Conservation (phyloP, 2,113 vertebrate species). For the Apodemus speciosus region DNA sequence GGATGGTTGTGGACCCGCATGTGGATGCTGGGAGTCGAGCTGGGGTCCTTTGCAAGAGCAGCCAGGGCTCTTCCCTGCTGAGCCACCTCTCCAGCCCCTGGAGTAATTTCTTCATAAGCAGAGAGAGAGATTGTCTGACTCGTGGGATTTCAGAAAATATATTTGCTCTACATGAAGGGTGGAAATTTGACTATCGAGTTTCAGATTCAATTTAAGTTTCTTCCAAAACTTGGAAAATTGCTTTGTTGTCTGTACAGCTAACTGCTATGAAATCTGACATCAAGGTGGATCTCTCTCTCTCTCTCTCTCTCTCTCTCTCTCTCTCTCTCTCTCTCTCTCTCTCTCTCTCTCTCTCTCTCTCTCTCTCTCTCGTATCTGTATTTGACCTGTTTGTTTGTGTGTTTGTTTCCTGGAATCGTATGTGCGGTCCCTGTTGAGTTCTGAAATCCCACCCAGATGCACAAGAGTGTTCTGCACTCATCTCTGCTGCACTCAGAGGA, state of each 20-base stretch:
- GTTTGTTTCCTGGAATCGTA: not conserved
- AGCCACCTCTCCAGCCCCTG: not conserved
- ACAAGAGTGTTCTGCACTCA: constrained; percentile 8
- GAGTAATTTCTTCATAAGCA: not conserved
- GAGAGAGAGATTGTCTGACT: not conserved
- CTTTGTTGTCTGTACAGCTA: not conserved
- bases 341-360: no score
- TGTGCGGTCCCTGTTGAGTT: not conserved
- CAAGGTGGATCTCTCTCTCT: not conserved
- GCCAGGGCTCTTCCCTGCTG: not conserved
- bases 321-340: not conserved
- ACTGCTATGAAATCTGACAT: not conserved
- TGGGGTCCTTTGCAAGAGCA: not conserved
- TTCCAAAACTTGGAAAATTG: not conserved
- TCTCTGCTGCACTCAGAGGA: not conserved
- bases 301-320: no score
- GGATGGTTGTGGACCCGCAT: not conserved
- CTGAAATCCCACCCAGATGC: constrained; percentile 21
- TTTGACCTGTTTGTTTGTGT: not conserved
- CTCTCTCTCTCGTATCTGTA: not conserved
- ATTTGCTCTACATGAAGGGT: constrained; percentile 18
- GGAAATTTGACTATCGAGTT: not conserved
- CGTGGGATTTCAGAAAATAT: constrained; percentile 42
- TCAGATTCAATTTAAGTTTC: constrained; percentile 39
- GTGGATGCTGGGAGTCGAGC: not conserved